Base-by-base conservation (phyloP, 2,888 invertebrate genomes). In the Amphipyra tragopoginis region DNA sequence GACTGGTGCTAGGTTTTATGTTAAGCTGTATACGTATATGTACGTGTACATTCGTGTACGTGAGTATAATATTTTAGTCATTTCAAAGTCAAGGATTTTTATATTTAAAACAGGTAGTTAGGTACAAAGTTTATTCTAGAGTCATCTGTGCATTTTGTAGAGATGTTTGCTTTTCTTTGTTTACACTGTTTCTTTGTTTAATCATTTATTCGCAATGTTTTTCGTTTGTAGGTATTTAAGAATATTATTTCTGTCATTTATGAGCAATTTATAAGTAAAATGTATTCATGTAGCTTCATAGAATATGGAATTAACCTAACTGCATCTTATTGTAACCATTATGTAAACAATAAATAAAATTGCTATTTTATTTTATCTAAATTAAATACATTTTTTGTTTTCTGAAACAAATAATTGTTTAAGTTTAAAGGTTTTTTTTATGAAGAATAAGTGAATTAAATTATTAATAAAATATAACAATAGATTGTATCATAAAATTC, bases 231-330 rank as follows among this genome's bases (percentile, higher is more conserved):
- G 13, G 26, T 40, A 42, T 50, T 53, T 42, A 59, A 60, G 70
- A 53, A 42, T 36, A 49, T 26, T 42, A 15, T 42, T 47, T 47
- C 9, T 53, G 14, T 49, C 43, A 68, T 43, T 62, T 21, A 67
- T 68, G 54, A 51, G 48, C 48, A 62, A 62, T 68, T 68, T 51
- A 40, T 62, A 44, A 29, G 55, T 51, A 55, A 68, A 67, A 55
- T 42, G 14, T 62, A 68, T 69, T 56, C 51, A 44, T 44, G 44
- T 21, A 15, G 15, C 2, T 26, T 52, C 11, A n/a, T 40, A 44
- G 33, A 2, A 33, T n/a, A 56, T 62, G 60, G 9, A 36, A 40
- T 43, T 33, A 42, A 61, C 47, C 42, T 21, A 2, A 21, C 21
- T 21, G 21, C 54, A 33, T 5, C 38, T 29, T n/a, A 8, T 47